phyloP scores from a whole-genome alignment of 2,888 invertebrate genomes.

The Luffia ferchaultella region DNA sequence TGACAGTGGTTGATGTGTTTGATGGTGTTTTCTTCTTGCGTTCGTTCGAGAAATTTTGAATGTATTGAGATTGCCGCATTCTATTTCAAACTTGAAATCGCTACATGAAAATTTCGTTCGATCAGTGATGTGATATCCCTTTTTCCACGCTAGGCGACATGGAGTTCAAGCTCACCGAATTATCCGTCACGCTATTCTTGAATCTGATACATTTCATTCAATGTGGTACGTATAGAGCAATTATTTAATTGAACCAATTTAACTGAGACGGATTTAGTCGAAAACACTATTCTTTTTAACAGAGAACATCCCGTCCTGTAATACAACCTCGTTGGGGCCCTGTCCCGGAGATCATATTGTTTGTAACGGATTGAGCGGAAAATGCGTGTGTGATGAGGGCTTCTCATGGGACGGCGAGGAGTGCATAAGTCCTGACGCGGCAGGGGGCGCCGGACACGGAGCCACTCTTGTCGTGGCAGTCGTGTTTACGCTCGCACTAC shows the following conservation, averaged over 20 bases:
- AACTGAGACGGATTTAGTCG: constrained; percentile 34
- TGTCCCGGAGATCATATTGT: constrained; percentile 35
- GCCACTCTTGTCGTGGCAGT: constrained; percentile 37
- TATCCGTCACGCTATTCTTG: constrained; percentile 35
- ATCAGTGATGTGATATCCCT: no score
- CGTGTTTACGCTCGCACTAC: constrained; percentile 39
- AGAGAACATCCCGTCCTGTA: constrained; percentile 58
- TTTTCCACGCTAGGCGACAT: no score
- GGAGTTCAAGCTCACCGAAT: constrained; percentile 33
- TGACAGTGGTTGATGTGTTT: no score
- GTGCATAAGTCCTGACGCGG: constrained; percentile 22
- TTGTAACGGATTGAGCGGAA: constrained; percentile 29
- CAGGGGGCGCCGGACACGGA: constrained; percentile 22
- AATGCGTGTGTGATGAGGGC: constrained; percentile 37
- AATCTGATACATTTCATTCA: constrained; percentile 38
- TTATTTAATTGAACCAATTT: constrained; percentile 65
- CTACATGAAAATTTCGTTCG: no score
- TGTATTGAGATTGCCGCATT: no score
- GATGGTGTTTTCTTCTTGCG: no score
- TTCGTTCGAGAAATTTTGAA: no score
- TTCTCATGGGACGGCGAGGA: constrained; percentile 30
- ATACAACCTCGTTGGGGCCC: constrained; percentile 28
- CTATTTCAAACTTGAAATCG: no score
- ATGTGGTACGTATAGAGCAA: constrained; percentile 50
- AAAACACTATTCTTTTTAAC: constrained; percentile 55